Evolutionary conservation across 2,113 vertebrate genomes (phyloP), one percentile per base, ranked within the genome.

Genomic region (Nothoprocta pentlandii): DNA sequence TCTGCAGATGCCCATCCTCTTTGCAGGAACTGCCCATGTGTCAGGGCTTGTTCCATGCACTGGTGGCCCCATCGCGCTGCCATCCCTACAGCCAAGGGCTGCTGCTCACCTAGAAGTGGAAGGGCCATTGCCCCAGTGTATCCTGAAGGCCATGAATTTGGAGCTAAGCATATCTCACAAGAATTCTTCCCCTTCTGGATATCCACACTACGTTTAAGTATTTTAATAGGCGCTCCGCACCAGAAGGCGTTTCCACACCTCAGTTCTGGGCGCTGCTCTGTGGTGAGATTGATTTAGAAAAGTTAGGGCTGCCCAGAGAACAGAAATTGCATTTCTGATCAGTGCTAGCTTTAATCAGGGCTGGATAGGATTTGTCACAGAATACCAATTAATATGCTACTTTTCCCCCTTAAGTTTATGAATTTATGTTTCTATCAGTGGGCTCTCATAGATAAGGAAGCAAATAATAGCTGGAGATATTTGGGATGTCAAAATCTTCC

Each of bases 341-440:
- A 46, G 2, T 20, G 26, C 3, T 76, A 13, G 34, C 69, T 93
- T 87, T 89, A 46, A 85, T 80, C 30, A 58, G 15, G 0, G 1
- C 36, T 80, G 58, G 66, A 69, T 56, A 71, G 41, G 11, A 16
- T 63, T 85, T 74, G 6, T 42, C 53, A 81, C 63, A 54, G 44
- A 93, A 69, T 4, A 89, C 4, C 54, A 70, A 42, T 32, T 77
- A 66, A 87, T 73, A 82, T 8, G n/a, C 8, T 90, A 63, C 75
- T 85, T 94, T 42, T 0, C 17, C 54, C 26, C 68, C 41, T 85
- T 84, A 81, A 79, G 69, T 81, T 82, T 77, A 58, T 74, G 44
- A 86, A 41, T 70, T 92, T 95, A 81, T 67, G 12, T 56, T 93
- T 89, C 28, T 56, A 67, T 75, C 83, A 82, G 39, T 69, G 47